These are phyloP conservation scores for Acipenser oxyrinchus DNA, from an alignment of 2,797 vertebrate species.

Conservation along the genomic window DNA sequence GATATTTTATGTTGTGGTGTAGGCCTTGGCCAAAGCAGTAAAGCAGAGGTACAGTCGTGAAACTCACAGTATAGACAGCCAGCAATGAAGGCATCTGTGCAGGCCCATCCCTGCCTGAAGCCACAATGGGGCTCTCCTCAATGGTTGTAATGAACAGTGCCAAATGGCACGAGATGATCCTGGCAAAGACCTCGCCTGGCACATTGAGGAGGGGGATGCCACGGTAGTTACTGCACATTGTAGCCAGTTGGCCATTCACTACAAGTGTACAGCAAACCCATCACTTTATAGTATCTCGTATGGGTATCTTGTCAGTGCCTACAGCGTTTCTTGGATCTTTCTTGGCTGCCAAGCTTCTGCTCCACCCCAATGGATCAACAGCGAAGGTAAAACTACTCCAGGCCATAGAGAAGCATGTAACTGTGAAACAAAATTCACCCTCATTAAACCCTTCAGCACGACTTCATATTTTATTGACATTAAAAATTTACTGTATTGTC, in stretches of 20 bases:
- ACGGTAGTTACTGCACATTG: not conserved
- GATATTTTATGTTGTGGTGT: too few relatives aligned
- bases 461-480: conserved; percentile 30
- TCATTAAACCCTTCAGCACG: conserved; percentile 17
- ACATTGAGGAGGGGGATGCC: not conserved
- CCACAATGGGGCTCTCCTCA: not conserved
- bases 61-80: too few relatives aligned
- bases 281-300: not conserved
- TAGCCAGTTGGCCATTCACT: not conserved
- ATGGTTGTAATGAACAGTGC: not conserved
- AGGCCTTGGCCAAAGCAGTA: too few relatives aligned
- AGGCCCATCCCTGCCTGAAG: too few relatives aligned
- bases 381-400: not conserved
- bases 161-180: not conserved
- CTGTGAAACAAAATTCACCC: conserved; percentile 21
- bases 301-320: not conserved
- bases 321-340: too few relatives aligned
- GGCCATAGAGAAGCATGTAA: conserved; percentile 10
- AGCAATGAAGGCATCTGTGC: too few relatives aligned
- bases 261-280: not conserved
- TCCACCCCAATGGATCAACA: not conserved
- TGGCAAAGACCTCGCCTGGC: conserved; percentile 1
- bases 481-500: conserved; percentile 37
- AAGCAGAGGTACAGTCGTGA: too few relatives aligned
- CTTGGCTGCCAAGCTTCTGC: too few relatives aligned